Evolutionary conservation across 2,888 invertebrate species (phyloP), one percentile per base, ranked within the genome.

Genomic region (Mamestra brassicae): DNA sequence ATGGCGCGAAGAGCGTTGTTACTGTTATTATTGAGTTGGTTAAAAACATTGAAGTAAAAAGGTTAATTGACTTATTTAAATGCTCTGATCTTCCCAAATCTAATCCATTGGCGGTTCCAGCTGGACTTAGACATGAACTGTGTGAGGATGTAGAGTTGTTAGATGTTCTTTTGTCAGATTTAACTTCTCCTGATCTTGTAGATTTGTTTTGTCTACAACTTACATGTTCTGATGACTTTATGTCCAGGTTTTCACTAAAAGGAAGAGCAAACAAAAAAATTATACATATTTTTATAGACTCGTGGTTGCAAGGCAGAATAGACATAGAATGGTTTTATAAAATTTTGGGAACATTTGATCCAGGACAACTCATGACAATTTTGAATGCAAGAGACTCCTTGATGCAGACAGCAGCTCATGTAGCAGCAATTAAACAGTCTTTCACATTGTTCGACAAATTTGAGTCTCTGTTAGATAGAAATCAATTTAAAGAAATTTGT

Each of bases 11-110:
- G 0, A 45, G 57, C 47, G 34, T 54, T 7, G 26, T 79, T n/a
- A 11, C n/a, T 3, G 55, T 67, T 42, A 55, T 80, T 4, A 45
- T 79, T 50, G 47, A 63, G 8, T 11, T 67, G 10, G 60, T 80
- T 34, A 75, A 75, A 70, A 26, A 54, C 38, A 57, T 80, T 54
- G 71, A 76, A 8, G 38, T 4, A 36, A 47, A 50, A 17, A 74
- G 47, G 45, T 38, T 80, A n/a, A 66, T 69, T 26, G 66, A 80
- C 11, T 66, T 83, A 34, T 82, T 74, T 34, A 69, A 61, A 17
- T 83, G 83, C 57, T 71, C 50, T 63, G 77, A 83, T 66, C 61
- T 80, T 54, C 80, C 82, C 26, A 17, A 34, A 17, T 72, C 42
- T 64, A 82, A 82, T 74, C 52, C 76, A n/a, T 11, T 83, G n/a